These are phyloP conservation scores for Rhopalosiphum nymphaeae DNA, from an alignment of 2,888 invertebrate genomes.

Conservation along the genomic window DNA sequence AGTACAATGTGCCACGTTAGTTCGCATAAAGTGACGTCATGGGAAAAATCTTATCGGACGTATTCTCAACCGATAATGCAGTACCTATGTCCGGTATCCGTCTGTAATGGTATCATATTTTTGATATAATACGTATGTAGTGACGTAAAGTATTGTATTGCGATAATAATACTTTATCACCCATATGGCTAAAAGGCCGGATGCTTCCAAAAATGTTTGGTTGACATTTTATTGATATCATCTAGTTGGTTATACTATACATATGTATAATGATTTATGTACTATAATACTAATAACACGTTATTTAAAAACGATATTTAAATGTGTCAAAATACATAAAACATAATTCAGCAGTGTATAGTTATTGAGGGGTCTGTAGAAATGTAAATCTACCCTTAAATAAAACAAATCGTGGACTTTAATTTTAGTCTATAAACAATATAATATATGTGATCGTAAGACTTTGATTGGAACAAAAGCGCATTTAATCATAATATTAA, in stretches of 20 bases:
- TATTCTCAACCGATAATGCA: neutral
- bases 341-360: neutral
- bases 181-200: neutral
- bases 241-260: neutral
- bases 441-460: neutral
- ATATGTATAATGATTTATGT: neutral
- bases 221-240: neutral
- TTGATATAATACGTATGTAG: neutral
- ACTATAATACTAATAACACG: neutral
- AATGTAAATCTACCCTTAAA: neutral
- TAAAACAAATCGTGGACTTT: neutral
- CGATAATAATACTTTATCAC: neutral
- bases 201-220: neutral
- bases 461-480: neutral
- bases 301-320: neutral
- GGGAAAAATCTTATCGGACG: neutral
- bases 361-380: neutral
- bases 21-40: constrained; percentile 3
- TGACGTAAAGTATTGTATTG: neutral
- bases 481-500: neutral
- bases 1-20: neutral
- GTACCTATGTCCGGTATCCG: constrained; percentile 19
- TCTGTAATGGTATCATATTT: neutral
- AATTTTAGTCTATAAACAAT: neutral
- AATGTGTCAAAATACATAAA: neutral